These are phyloP conservation scores for Suillia variegata DNA, from an alignment of 2,888 invertebrate genomes.

Conservation along the genomic window DNA sequence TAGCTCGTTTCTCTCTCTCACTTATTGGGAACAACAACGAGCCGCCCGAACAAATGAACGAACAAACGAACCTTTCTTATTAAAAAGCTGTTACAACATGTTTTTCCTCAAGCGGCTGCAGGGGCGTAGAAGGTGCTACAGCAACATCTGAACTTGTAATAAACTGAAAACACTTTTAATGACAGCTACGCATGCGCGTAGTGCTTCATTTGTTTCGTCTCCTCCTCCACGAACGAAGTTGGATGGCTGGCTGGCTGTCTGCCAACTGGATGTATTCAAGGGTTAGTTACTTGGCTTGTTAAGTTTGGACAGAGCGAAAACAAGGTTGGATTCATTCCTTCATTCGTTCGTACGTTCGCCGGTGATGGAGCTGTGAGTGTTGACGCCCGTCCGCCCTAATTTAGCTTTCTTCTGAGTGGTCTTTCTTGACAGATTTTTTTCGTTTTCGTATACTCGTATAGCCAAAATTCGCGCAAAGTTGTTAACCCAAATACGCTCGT, in stretches of 20 bases:
- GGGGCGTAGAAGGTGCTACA: neutral
- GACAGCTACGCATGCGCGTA: slow-evolving; percentile 14
- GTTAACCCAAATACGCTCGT: slow-evolving; percentile 4
- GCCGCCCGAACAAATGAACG: too few relatives aligned
- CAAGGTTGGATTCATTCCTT: too few relatives aligned
- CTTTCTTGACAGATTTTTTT: neutral
- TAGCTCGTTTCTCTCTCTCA: too few relatives aligned
- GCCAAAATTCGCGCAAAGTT: neutral
- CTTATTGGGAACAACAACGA: too few relatives aligned
- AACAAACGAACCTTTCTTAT: slow-evolving; percentile 7
- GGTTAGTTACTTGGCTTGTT: too few relatives aligned
- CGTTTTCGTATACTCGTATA: neutral
- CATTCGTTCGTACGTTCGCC: too few relatives aligned
- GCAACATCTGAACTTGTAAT: neutral
- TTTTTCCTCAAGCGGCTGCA: slow-evolving; percentile 2
- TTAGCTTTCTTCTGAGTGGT: neutral
- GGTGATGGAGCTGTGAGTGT: neutral
- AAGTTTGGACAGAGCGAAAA: too few relatives aligned
- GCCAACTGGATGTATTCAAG: too few relatives aligned
- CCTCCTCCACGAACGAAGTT: too few relatives aligned
- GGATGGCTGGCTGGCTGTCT: too few relatives aligned
- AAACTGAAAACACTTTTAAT: slow-evolving; percentile 16
- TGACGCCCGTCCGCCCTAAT: too few relatives aligned
- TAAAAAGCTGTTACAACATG: slow-evolving; percentile 22
- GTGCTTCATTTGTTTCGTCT: too few relatives aligned